These are phyloP conservation scores for Pangasius larnaudii DNA, from an alignment of 2,797 vertebrate genomes.

Conservation along the genomic window DNA sequence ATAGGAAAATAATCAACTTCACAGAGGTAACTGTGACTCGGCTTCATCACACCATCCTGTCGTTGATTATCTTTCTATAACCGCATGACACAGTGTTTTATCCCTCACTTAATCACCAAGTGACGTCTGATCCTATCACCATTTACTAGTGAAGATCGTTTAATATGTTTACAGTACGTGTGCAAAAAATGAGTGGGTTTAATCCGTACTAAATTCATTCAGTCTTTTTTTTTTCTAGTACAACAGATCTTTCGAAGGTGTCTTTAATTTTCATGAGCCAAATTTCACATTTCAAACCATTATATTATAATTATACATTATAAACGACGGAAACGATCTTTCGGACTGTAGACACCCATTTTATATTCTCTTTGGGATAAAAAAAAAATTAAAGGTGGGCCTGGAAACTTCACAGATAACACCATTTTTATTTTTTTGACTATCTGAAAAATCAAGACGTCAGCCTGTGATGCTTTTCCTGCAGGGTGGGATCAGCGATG, in stretches of 20 bases:
- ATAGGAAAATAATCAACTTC: neutral
- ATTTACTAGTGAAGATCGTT: neutral
- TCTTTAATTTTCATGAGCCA: neutral
- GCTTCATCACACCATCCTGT: neutral
- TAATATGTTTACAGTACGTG: neutral
- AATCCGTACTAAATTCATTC: neutral
- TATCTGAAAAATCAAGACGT: neutral
- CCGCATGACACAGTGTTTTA: neutral
- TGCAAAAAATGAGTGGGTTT: neutral
- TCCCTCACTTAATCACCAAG: neutral
- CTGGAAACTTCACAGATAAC: neutral
- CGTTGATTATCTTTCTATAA: neutral
- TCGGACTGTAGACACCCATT: neutral
- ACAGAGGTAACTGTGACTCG: neutral
- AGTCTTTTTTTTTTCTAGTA: neutral
- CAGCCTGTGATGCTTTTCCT: constrained; percentile 1
- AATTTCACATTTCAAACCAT: neutral
- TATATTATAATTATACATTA: too few species aligned
- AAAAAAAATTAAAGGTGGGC: neutral
- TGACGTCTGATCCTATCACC: neutral
- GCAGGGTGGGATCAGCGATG: neutral
- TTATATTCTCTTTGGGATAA: neutral
- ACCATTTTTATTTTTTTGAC: neutral
- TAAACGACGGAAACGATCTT: neutral
- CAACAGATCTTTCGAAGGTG: neutral